Conservation (phyloP, 2,888 invertebrate species). For the Nephrocerus scutellatus region DNA sequence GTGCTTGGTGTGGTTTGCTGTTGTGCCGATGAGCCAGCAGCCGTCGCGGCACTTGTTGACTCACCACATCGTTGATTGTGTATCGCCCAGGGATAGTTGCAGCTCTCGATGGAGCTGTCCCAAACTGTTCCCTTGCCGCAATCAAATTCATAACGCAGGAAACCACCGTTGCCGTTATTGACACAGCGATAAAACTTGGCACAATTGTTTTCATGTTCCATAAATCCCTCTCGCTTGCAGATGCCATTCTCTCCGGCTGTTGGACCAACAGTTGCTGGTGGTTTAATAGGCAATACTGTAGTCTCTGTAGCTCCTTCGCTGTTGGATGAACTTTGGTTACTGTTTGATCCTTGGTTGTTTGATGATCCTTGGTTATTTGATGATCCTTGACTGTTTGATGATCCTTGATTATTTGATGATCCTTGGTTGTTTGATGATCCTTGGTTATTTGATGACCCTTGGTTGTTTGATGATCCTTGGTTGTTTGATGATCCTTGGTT, state of each 20-base stretch:
- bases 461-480: no score
- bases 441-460: no score
- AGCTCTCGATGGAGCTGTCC: slow-evolving; percentile 53
- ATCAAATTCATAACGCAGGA: slow-evolving; percentile 49
- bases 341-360: slow-evolving; percentile 15
- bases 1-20: slow-evolving; percentile 17
- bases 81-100: slow-evolving; percentile 46
- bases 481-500: no score
- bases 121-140: slow-evolving; percentile 56
- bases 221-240: slow-evolving; percentile 57
- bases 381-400: slow-evolving; percentile 7
- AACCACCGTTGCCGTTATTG: slow-evolving; percentile 47
- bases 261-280: no score
- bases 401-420: no score
- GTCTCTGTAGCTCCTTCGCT: no score
- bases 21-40: slow-evolving; percentile 5
- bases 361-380: slow-evolving; percentile 14
- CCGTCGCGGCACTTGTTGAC: slow-evolving; percentile 7
- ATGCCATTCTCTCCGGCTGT: no score
- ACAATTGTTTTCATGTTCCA: slow-evolving; percentile 52
- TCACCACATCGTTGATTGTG: slow-evolving; percentile 29
- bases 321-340: slow-evolving; percentile 12
- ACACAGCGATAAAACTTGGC: slow-evolving; percentile 57
- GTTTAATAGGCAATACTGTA: no score
- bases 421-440: no score